Evolutionary conservation across 2,888 invertebrate species (phyloP).

Genomic region (Eilema depressum): DNA sequence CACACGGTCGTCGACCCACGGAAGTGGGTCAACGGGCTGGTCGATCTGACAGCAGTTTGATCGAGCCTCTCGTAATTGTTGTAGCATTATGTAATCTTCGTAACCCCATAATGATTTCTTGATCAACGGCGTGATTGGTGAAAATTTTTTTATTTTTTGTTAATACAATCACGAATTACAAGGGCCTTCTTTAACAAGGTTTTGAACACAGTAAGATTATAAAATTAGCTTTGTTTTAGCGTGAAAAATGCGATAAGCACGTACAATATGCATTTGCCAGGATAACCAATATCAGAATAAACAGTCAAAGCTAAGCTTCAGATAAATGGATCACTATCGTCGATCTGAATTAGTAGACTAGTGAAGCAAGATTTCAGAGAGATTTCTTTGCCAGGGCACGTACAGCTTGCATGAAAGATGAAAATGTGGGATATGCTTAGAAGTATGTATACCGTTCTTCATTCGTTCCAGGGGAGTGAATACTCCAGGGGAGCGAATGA

Average conservation of each 20-base stretch:
- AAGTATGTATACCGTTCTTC: not conserved
- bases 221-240: conserved; percentile 17
- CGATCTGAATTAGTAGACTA: not conserved
- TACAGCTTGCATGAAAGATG: not conserved
- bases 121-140: not conserved
- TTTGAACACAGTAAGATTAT: conserved; percentile 5
- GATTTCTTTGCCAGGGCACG: not conserved
- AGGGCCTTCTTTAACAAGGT: conserved; percentile 7
- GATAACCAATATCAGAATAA: conserved; percentile 4
- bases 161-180: not conserved
- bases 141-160: not conserved
- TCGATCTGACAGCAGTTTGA: conserved; percentile 69
- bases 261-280: conserved; percentile 19
- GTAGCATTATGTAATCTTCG: conserved; percentile 56
- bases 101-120: conserved; percentile 28
- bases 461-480: not conserved
- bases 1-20: conserved; percentile 81
- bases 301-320: conserved; percentile 12
- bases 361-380: not conserved
- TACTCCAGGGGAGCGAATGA: not conserved
- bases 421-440: not conserved
- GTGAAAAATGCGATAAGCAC: conserved; percentile 19
- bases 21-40: conserved; percentile 81
- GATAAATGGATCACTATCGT: conserved; percentile 6
- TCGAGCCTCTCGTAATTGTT: conserved; percentile 59